Evolutionary conservation across 2,113 vertebrate genomes (phyloP), one percentile per base, ranked within the genome.

Genomic region (Arvicanthis niloticus): DNA sequence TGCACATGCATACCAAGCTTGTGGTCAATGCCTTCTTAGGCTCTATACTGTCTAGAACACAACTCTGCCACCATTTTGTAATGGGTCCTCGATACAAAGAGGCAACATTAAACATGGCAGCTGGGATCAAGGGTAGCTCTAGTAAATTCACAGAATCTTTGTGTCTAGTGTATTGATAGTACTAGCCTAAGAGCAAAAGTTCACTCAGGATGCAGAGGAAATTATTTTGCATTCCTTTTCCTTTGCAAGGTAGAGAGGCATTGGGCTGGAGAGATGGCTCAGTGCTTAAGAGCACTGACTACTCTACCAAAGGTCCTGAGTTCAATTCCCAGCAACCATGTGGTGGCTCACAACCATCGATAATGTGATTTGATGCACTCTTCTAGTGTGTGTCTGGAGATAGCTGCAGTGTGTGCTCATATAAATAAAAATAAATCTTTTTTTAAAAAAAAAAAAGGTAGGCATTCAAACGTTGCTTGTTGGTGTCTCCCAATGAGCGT

Each of bases 391-490:
- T 51, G 48, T 51, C 48, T 51, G 48, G 8, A 51, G 48, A 51
- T 51, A 51, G 48, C 48, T 51, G 48, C 48, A 51, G 6, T 51
- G 48, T 51, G 48, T 51, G 7, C 48, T 51, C 48, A 51, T 51
- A 51, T 51, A 51, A 51, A 51, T 51, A 51, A 51, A 51, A 51
- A 51, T 51, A 51, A 51, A 51, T 51, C 48, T 51, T 51, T 51
- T 51, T 48, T 48, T n/a, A n/a, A n/a, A n/a, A n/a, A 45, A 45
- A 45, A 51, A 51, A 51, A 89, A 40, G n/a, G 67, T 60, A 53
- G 73, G 65, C 84, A 86, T 80, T 89, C 34, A 88, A 80, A 89
- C 73, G 26, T 62, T 93, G 70, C 37, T 72, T 92, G 85, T 93
- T 40, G 48, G 34, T 95, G 67, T 93, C 84, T 94, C 68, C n/a